Evolutionary conservation across 2,113 vertebrate species (phyloP), one percentile per base, ranked within the genome.

Genomic region (Cinclus cinclus): DNA sequence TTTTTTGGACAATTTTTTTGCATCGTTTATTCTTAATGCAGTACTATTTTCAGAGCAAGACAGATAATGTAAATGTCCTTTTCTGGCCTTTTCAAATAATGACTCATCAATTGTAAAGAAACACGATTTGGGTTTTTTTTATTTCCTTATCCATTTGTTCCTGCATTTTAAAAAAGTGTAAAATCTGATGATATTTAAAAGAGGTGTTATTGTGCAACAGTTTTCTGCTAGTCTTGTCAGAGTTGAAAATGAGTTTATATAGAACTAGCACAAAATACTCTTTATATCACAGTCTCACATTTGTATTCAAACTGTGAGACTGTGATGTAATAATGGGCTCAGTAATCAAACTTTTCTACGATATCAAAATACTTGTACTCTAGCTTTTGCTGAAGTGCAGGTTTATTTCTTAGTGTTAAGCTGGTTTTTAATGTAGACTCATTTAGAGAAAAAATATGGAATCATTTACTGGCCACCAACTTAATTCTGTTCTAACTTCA

Each of bases 171-270:
- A 50, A 52, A 49, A 44, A 71, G 7, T n/a, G 23, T 79, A 60
- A 89, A 92, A 56, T 69, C 28, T 21, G 5, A 28, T 78, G 46
- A 50, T 80, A 64, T 50, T 62, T 68, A 27, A 93, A 80, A 87
- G 42, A 42, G 25, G 10, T 62, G 55, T 77, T 77, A 68, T 49
- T 81, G 42, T 63, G 4, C 62, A 33, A 78, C 53, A 42, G 6
- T 44, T 49, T 8, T 4, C 60, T 75, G 35, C 52, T 68, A 58
- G 10, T 74, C 20, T 8, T 86, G 47, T 74, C 39, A 53, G 73
- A 95, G 39, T 60, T 83, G 95, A 92, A 88, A 95, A 96, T 89
- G 13, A 95, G 41, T 74, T 90, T 69, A 25, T 70, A 56, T 27
- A 21, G 49, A 50, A 62, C 33, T 56, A 46, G 35, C 49, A 44